Evolutionary conservation across 2,113 vertebrate species (phyloP).

Genomic region (Scomber colias): DNA sequence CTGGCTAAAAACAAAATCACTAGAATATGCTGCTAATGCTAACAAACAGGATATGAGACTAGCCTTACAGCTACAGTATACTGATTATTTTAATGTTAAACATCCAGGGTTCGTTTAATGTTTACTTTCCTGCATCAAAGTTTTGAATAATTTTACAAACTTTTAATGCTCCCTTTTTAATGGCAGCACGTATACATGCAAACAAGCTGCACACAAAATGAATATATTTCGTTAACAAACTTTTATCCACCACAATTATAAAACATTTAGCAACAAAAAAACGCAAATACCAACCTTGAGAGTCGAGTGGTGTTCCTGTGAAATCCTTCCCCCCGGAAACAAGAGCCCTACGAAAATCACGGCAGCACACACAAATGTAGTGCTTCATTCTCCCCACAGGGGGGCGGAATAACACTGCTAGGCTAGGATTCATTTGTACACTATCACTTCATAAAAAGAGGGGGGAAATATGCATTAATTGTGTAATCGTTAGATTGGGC

Average conservation of each 20-base stretch:
- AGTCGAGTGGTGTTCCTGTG: constrained; percentile 52
- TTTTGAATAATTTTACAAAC: neutral
- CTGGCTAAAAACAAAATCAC: no score
- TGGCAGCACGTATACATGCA: neutral
- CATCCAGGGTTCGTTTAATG: neutral
- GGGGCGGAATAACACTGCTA: constrained; percentile 19
- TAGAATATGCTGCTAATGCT: no score
- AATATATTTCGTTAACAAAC: neutral
- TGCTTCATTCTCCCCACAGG: constrained; percentile 20
- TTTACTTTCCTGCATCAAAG: neutral
- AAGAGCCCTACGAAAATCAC: neutral
- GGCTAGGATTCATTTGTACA: neutral
- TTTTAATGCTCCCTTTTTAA: neutral
- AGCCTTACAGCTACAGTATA: neutral
- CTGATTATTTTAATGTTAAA: neutral
- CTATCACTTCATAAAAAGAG: neutral
- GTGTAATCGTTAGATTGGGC: no score
- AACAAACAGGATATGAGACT: neutral
- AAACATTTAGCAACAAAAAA: neutral
- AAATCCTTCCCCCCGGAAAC: constrained; percentile 72
- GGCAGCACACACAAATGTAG: neutral
- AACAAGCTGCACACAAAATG: neutral
- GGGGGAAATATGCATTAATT: no score
- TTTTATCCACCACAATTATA: neutral
- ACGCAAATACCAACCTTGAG: constrained; percentile 58